A percentile compares a stretch with the other conserved stretches of the same genome.
phyloP scores from a whole-genome alignment of 2,113 vertebrate genomes.

The Rhinoderma darwinii region DNA sequence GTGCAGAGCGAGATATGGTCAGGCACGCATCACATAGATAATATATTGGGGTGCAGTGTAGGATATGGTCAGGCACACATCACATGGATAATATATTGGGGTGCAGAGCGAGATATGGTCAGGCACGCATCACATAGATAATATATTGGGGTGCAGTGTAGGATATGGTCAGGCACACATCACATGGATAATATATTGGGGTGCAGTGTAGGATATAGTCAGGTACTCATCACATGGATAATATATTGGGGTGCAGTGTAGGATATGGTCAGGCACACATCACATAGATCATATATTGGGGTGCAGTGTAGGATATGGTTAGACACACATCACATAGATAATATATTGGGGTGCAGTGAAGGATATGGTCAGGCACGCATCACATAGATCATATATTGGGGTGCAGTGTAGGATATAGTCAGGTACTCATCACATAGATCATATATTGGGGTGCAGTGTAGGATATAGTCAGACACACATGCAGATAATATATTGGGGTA shows the following conservation, averaged over 20 bases:
- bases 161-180: neutral
- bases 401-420: neutral
- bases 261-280: neutral
- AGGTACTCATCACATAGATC: neutral
- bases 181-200: neutral
- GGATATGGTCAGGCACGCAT: too few species aligned
- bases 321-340: too few species aligned
- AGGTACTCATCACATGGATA: neutral
- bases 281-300: neutral
- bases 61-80: too few species aligned
- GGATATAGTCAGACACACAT: too few species aligned
- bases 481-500: neutral
- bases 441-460: neutral
- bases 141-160: neutral
- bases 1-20: too few species aligned
- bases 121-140: too few species aligned
- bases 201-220: too few species aligned
- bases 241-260: neutral
- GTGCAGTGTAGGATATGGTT: too few species aligned
- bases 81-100: neutral
- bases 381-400: neutral
- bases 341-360: neutral
- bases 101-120: neutral
- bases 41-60: neutral
- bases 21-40: too few species aligned